These are phyloP conservation scores for Carposina sasakii DNA, from an alignment of 1,140 invertebrate genomes.

Conservation along the genomic window DNA sequence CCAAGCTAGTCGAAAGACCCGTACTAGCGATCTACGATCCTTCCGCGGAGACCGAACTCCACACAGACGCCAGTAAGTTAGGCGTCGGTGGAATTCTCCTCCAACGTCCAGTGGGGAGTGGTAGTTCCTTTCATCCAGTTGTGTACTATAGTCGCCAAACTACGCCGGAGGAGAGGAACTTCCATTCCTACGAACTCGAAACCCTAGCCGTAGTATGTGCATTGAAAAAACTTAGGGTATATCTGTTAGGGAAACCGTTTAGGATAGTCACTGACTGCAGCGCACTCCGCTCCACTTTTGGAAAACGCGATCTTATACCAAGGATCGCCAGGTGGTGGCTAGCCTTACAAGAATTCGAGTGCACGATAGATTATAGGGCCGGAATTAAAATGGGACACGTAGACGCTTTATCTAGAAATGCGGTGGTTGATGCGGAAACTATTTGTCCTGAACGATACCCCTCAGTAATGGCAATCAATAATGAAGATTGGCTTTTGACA, in stretches of 20 bases:
- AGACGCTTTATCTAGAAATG: conserved; percentile 31
- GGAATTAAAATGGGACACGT: conserved; percentile 29
- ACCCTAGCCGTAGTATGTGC: conserved; percentile 1
- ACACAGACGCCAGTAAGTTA: conserved; percentile 6
- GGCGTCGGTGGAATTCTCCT: conserved; percentile 1
- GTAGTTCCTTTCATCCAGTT: conserved; percentile 23
- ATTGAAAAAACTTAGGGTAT: neutral
- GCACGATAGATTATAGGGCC: conserved; percentile 28
- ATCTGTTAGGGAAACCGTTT: neutral
- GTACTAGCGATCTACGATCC: conserved; percentile 38
- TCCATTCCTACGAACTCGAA: conserved; percentile 7
- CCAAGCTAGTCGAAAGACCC: conserved; percentile 14
- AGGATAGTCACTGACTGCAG: neutral
- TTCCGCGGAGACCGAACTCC: conserved; percentile 23
- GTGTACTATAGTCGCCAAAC: conserved; percentile 5
- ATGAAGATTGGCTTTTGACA: no score
- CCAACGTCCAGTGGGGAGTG: conserved; percentile 17
- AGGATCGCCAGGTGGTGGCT: conserved; percentile 32
- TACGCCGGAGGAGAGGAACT: neutral
- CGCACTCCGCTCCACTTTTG: conserved; percentile 18
- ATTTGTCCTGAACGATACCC: no score
- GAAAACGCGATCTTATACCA: conserved; percentile 6
- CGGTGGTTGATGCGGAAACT: conserved; percentile 2
- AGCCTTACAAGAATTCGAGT: conserved; percentile 26
- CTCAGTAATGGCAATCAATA: no score